These are phyloP conservation scores for Elaphurus davidianus DNA, from an alignment of 2,113 vertebrate genomes.

Conservation along the genomic window DNA sequence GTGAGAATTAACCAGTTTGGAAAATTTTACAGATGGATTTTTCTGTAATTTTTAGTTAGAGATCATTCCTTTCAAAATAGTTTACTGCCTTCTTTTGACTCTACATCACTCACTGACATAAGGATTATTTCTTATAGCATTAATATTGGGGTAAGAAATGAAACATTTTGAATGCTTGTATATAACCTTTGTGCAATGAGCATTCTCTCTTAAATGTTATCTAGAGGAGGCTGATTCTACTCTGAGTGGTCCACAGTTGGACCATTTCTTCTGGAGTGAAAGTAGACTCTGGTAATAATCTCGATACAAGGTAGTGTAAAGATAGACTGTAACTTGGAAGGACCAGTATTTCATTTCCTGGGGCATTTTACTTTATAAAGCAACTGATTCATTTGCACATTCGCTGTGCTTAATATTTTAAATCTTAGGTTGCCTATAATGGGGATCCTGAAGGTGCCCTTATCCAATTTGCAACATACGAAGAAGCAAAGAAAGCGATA, in stretches of 20 bases:
- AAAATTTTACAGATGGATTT: background rate
- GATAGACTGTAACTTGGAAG: background rate
- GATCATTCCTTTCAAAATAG: background rate
- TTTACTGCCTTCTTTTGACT: background rate
- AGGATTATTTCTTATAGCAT: background rate
- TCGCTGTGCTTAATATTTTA: constrained; percentile 60
- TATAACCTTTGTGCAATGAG: background rate
- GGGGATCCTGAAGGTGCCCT: constrained; percentile 95
- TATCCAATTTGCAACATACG: constrained; percentile 94
- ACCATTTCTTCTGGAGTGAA: background rate
- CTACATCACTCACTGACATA: background rate
- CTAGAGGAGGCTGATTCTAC: background rate
- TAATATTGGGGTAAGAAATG: background rate
- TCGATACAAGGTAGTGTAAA: background rate
- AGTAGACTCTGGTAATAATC: background rate
- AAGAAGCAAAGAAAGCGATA: constrained; percentile 94
- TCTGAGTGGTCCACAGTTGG: background rate
- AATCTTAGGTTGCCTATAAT: constrained; percentile 92
- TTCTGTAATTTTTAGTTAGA: constrained; percentile 17
- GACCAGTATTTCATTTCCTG: background rate
- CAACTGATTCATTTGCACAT: background rate
- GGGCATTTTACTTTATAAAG: background rate
- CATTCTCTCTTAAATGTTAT: background rate
- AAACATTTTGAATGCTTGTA: background rate
- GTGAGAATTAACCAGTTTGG: background rate